These are phyloP conservation scores for Galerucella calmariensis DNA, from an alignment of 2,888 invertebrate species.

Conservation along the genomic window DNA sequence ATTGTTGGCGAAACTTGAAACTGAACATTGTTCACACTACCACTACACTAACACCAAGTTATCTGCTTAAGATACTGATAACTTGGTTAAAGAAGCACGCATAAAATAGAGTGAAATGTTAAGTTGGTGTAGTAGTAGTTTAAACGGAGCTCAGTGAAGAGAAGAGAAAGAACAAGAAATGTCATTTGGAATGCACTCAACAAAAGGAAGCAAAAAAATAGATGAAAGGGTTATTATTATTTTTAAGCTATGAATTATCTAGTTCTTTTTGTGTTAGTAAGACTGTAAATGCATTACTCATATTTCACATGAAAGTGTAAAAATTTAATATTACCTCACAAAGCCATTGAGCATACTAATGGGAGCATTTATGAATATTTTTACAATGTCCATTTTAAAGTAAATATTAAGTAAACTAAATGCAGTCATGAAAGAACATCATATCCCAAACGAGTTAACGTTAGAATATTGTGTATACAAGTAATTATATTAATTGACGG, in stretches of 20 bases:
- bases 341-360: conserved; percentile 2
- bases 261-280: neutral
- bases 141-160: too few species aligned
- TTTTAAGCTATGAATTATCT: neutral
- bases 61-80: too few species aligned
- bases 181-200: too few species aligned
- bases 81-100: too few species aligned
- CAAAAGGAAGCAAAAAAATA: too few species aligned
- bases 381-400: neutral
- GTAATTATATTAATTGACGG: conserved; percentile 63
- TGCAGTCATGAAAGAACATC: conserved; percentile 46
- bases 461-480: conserved; percentile 59
- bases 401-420: conserved; percentile 33
- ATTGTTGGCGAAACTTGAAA: too few species aligned
- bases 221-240: too few species aligned
- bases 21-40: too few species aligned
- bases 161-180: too few species aligned
- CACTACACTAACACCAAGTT: too few species aligned
- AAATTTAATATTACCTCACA: neutral
- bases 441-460: conserved; percentile 57
- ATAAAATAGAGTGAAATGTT: too few species aligned
- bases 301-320: conserved; percentile 6
- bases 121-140: too few species aligned
- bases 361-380: conserved; percentile 12
- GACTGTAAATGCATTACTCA: neutral